These are phyloP conservation scores for Falco peregrinus DNA, from an alignment of 2,797 vertebrate genomes.

Conservation along the genomic window DNA sequence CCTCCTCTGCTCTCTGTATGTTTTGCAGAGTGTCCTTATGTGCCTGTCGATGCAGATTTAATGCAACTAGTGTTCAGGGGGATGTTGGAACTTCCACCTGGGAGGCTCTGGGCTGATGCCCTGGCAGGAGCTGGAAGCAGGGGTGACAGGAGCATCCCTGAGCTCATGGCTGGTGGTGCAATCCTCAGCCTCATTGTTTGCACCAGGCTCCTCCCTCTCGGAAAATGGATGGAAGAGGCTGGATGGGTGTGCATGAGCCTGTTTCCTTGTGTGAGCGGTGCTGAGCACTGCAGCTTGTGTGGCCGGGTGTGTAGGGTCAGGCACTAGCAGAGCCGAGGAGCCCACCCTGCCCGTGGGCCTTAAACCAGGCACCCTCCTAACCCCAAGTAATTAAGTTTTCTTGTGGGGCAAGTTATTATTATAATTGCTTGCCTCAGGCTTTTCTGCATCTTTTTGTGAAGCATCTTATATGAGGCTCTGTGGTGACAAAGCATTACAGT, in stretches of 20 bases:
- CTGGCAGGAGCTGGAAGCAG: background rate
- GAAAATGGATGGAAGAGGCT: background rate
- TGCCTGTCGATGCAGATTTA: background rate
- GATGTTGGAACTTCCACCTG: background rate
- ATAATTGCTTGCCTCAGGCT: constrained; percentile 27
- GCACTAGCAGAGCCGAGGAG: background rate
- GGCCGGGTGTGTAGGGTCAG: background rate
- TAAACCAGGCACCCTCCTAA: background rate
- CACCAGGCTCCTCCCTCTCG: background rate
- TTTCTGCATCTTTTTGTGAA: background rate
- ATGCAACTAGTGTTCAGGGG: background rate
- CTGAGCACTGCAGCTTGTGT: fast-evolving
- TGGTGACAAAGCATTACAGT: background rate
- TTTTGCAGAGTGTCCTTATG: background rate
- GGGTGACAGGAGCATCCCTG: background rate
- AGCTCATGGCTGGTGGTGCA: fast-evolving
- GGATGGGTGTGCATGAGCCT: fast-evolving
- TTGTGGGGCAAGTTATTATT: constrained; percentile 8
- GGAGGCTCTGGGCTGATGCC: background rate
- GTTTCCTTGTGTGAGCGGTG: fast-evolving
- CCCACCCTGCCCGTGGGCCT: background rate
- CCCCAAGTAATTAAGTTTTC: constrained; percentile 52
- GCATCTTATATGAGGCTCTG: background rate
- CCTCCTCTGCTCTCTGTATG: background rate
- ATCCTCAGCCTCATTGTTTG: fast-evolving